Evolutionary conservation across 1,140 invertebrate species (phyloP).

Genomic region (Thaumatotibia leucotreta): DNA sequence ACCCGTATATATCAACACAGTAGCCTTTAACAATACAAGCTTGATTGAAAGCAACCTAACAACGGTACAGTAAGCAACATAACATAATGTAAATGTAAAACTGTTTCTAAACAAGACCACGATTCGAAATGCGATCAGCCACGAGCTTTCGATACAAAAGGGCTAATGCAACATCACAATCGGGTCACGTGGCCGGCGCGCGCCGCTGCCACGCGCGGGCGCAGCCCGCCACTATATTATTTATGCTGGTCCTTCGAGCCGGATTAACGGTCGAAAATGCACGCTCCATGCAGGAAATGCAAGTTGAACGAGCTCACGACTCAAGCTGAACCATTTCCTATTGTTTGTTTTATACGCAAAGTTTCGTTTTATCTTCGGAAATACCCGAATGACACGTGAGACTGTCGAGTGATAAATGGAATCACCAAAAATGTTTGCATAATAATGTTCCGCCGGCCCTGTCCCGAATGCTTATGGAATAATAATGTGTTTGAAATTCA

Average conservation of each 20-base stretch:
- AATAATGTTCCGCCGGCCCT: conserved; percentile 7
- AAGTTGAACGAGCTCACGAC: conserved; percentile 42
- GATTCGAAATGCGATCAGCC: conserved; percentile 6
- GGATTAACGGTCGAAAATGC: conserved; percentile 73
- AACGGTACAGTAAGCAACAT: neutral
- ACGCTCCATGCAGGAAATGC: conserved; percentile 68
- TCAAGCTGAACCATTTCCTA: conserved; percentile 30
- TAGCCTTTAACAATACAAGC: neutral
- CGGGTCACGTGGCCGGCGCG: conserved; percentile 67
- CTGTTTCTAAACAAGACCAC: neutral
- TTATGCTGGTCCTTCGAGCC: conserved; percentile 59
- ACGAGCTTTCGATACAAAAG: conserved; percentile 46
- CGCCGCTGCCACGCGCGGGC: conserved; percentile 61
- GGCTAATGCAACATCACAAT: conserved; percentile 54
- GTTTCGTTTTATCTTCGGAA: neutral
- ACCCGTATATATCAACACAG: too few species aligned
- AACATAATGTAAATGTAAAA: conserved; percentile 8
- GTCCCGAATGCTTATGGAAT: conserved; percentile 7
- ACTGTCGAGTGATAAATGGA: conserved; percentile 9
- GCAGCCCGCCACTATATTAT: conserved; percentile 54
- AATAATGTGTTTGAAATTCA: conserved; percentile 8
- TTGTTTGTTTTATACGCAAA: conserved; percentile 27
- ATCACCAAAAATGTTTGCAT: conserved; percentile 9
- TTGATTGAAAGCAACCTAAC: neutral
- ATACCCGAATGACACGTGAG: neutral